phyloP scores from a whole-genome alignment of 2,797 vertebrate species.

The Benthosema pterotum region DNA sequence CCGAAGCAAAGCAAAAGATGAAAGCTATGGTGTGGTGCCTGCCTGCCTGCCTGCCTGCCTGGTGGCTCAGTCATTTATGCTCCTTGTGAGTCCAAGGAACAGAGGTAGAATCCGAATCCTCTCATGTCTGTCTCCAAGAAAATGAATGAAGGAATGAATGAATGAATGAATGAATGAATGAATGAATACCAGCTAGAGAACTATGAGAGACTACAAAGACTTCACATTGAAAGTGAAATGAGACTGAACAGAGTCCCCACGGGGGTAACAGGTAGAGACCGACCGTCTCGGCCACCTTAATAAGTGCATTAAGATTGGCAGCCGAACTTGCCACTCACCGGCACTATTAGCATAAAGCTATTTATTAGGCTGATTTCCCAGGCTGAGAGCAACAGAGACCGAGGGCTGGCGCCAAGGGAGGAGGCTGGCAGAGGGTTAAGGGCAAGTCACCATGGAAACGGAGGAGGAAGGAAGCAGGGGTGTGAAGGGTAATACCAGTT shows the following conservation, averaged over 20 bases:
- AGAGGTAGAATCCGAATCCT: too few relatives aligned
- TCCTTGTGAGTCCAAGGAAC: too few relatives aligned
- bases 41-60: too few relatives aligned
- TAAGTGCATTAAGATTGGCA: conserved; percentile 84
- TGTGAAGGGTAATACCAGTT: conserved; percentile 61
- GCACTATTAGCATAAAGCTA: conserved; percentile 89
- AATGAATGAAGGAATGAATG: too few relatives aligned
- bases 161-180: too few relatives aligned
- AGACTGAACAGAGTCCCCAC: conserved; percentile 17
- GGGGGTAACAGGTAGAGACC: conserved; percentile 49
- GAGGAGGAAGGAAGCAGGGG: conserved; percentile 28
- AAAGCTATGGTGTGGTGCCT: too few relatives aligned
- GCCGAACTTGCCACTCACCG: conserved; percentile 64
- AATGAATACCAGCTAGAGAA: neutral
- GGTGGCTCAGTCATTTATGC: neutral
- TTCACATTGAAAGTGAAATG: neutral
- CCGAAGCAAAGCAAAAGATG: too few relatives aligned
- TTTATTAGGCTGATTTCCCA: conserved; percentile 87
- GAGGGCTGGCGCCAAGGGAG: conserved; percentile 11
- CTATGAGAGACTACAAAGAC: neutral
- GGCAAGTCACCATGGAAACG: conserved; percentile 76
- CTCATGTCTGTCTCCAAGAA: too few relatives aligned
- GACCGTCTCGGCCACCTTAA: conserved; percentile 73
- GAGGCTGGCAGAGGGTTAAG: conserved; percentile 57
- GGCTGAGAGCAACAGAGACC: conserved; percentile 68